Evolutionary conservation across 2,888 invertebrate genomes (phyloP).

Genomic region (Drosophila mimica): DNA sequence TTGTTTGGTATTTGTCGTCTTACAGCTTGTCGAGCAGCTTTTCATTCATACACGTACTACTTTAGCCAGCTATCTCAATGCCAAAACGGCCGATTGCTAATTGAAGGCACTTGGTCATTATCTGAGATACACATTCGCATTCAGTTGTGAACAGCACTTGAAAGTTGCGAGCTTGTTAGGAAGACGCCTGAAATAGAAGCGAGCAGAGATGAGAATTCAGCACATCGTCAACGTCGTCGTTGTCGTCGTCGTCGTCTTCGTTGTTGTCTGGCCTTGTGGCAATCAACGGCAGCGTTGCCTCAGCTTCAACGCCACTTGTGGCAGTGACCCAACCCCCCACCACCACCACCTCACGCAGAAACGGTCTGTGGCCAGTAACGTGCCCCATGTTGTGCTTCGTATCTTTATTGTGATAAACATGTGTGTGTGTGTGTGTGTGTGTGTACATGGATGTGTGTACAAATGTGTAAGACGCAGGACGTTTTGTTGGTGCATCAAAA

Average conservation of each 20-base stretch:
- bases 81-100: slow-evolving; percentile 65
- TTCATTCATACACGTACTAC: slow-evolving; percentile 36
- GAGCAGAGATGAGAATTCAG: slow-evolving; percentile 17
- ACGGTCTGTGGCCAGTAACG: slow-evolving; percentile 8
- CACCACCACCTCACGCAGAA: neutral
- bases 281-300: slow-evolving; percentile 67
- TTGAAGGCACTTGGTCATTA: slow-evolving; percentile 78
- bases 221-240: slow-evolving; percentile 18
- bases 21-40: slow-evolving; percentile 12
- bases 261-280: slow-evolving; percentile 71
- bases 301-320: slow-evolving; percentile 71
- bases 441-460: slow-evolving; percentile 14
- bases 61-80: slow-evolving; percentile 33
- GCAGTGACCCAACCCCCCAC: slow-evolving; percentile 52
- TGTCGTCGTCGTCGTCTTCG: neutral
- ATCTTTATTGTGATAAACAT: slow-evolving; percentile 56
- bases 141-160: slow-evolving; percentile 61
- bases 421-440: slow-evolving; percentile 8
- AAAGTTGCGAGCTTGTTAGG: slow-evolving; percentile 67
- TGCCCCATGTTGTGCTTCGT: slow-evolving; percentile 47
- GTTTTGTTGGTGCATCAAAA: slow-evolving; percentile 75
- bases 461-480: slow-evolving; percentile 34
- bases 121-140: slow-evolving; percentile 59
- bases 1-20: neutral
- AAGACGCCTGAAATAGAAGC: slow-evolving; percentile 41